These are phyloP conservation scores for Crotalus helleri DNA, from an alignment of 2,113 vertebrate species.

Conservation along the genomic window DNA sequence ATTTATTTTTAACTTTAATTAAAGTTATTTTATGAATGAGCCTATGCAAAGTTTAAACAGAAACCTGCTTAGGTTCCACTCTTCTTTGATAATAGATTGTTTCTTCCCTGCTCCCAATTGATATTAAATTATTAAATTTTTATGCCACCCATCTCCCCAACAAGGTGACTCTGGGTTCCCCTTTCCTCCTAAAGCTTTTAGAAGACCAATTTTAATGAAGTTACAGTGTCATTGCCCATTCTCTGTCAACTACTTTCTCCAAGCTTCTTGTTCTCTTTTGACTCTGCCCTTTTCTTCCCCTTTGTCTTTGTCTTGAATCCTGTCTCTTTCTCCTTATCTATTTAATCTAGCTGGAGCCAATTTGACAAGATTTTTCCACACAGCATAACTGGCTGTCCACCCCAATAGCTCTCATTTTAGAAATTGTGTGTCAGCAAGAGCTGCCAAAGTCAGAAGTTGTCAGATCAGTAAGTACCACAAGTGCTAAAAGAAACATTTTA, in stretches of 20 bases:
- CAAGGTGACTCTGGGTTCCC: background rate
- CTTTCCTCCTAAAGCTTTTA: background rate
- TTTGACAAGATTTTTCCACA: background rate
- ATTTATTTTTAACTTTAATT: background rate
- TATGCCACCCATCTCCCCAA: background rate
- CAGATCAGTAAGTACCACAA: background rate
- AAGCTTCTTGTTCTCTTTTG: background rate
- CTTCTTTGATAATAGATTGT: background rate
- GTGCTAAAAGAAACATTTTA: background rate
- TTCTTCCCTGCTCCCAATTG: background rate
- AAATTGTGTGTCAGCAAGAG: background rate
- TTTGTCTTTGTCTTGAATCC: background rate
- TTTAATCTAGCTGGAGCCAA: background rate
- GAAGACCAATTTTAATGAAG: background rate
- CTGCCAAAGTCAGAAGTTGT: background rate
- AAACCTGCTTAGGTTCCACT: background rate
- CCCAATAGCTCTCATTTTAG: background rate
- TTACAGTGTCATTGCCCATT: background rate
- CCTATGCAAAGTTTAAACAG: background rate
- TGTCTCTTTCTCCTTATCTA: background rate
- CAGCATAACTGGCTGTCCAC: background rate
- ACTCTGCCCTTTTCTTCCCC: background rate
- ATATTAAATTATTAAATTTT: background rate
- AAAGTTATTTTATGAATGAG: background rate
- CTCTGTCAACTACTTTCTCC: background rate